Conservation (phyloP, 2,888 invertebrate genomes). For the Onthophagus sagittarius region DNA sequence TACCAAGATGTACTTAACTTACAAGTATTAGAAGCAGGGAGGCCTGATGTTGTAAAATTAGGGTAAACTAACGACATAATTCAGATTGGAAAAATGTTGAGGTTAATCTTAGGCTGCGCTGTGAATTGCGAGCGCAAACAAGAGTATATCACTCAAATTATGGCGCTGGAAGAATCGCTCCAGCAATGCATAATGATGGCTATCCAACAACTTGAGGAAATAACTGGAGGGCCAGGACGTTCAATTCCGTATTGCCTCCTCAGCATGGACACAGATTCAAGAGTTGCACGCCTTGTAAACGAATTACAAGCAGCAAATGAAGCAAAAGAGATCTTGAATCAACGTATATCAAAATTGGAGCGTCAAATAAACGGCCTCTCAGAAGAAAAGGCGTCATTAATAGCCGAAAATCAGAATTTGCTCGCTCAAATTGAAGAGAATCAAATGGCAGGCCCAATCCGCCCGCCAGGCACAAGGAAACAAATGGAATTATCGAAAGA, state of each 20-base stretch:
- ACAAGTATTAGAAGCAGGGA: conserved; percentile 73
- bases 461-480: conserved; percentile 66
- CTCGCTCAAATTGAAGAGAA: conserved; percentile 60
- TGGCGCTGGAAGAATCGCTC: conserved; percentile 86
- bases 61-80: conserved; percentile 74
- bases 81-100: conserved; percentile 83
- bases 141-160: conserved; percentile 88
- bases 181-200: conserved; percentile 95
- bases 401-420: conserved; percentile 70
- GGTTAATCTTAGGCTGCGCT: conserved; percentile 90
- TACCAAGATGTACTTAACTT: conserved; percentile 83
- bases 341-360: conserved; percentile 85
- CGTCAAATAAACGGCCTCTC: conserved; percentile 69
- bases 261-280: conserved; percentile 50
- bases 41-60: conserved; percentile 83
- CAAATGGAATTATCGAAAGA: conserved; percentile 85
- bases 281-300: conserved; percentile 56
- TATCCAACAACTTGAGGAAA: conserved; percentile 78
- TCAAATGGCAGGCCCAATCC: conserved; percentile 55
- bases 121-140: conserved; percentile 91
- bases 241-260: conserved; percentile 43
- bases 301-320: conserved; percentile 73
- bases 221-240: conserved; percentile 60
- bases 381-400: conserved; percentile 77
- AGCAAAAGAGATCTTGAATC: conserved; percentile 77